Evolutionary conservation across 2,113 vertebrate genomes (phyloP).

Genomic region (Loxodonta africana): DNA sequence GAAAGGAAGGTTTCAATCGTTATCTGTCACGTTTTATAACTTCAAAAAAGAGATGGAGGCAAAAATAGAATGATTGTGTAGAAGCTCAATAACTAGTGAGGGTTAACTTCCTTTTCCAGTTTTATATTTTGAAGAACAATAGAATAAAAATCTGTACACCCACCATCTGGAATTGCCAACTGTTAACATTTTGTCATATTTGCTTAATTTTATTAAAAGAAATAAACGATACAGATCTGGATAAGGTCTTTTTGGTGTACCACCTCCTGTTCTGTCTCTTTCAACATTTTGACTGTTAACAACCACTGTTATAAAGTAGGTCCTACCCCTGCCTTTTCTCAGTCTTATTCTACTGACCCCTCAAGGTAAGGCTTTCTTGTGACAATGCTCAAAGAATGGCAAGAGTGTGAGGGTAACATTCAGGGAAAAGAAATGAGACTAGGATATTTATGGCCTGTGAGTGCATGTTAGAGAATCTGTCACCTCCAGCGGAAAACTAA

Average conservation of each 20-base stretch:
- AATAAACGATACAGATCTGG: background rate
- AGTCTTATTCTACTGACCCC: background rate
- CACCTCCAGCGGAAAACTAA: background rate
- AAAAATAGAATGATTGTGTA: background rate
- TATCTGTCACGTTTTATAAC: background rate
- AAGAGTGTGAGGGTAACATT: background rate
- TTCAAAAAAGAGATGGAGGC: background rate
- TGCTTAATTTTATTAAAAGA: constrained; percentile 66
- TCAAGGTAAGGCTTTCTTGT: background rate
- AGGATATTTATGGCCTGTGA: constrained; percentile 8
- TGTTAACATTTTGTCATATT: constrained; percentile 66
- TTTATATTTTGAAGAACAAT: constrained; percentile 54
- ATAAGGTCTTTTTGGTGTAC: background rate
- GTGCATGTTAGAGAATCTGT: constrained; percentile 63
- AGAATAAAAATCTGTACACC: background rate
- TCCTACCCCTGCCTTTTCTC: background rate
- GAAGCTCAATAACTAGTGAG: background rate
- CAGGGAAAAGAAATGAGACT: background rate
- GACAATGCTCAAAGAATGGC: background rate
- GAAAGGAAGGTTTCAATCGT: background rate
- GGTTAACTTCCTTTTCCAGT: background rate
- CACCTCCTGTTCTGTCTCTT: background rate
- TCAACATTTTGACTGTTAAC: background rate
- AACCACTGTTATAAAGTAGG: rapidly evolving
- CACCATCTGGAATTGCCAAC: constrained; percentile 73